Evolutionary conservation across 92 coral and sea anemone genomes (phyloP).

Genomic region (Heteractis magnifica): DNA sequence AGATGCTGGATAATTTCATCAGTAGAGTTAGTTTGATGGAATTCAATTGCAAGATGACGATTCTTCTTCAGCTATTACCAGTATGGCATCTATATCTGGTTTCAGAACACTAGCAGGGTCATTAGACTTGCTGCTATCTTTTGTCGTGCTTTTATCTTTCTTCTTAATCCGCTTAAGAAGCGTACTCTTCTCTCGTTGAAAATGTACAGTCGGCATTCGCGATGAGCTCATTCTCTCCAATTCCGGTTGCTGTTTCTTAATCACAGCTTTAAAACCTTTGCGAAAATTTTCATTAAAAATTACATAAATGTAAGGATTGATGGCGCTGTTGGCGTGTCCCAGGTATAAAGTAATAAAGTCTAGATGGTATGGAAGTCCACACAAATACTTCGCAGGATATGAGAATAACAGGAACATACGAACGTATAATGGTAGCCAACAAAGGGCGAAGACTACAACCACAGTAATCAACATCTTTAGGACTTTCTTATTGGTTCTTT

Average conservation of each 20-base stretch:
- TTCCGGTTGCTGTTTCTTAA: constrained; percentile 5
- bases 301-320: constrained; percentile 64
- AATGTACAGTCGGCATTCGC: background rate
- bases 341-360: constrained; percentile 66
- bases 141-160: background rate
- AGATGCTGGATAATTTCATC: background rate
- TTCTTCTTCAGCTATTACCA: background rate
- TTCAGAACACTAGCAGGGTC: background rate
- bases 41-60: background rate
- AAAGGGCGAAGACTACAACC: constrained; percentile 69
- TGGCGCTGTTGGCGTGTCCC: constrained; percentile 75
- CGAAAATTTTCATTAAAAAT: constrained; percentile 71
- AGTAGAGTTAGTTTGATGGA: background rate
- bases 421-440: constrained; percentile 76
- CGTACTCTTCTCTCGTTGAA: background rate
- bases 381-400: constrained; percentile 38
- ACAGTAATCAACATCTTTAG: constrained; percentile 72
- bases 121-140: background rate
- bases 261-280: constrained; percentile 55
- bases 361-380: constrained; percentile 74
- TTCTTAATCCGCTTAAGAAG: background rate
- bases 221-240: constrained; percentile 19
- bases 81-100: background rate
- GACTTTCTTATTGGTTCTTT: constrained; percentile 61
- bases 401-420: constrained; percentile 71